phyloP scores from a whole-genome alignment of 2,797 vertebrate genomes.

The Echiichthys vipera region DNA sequence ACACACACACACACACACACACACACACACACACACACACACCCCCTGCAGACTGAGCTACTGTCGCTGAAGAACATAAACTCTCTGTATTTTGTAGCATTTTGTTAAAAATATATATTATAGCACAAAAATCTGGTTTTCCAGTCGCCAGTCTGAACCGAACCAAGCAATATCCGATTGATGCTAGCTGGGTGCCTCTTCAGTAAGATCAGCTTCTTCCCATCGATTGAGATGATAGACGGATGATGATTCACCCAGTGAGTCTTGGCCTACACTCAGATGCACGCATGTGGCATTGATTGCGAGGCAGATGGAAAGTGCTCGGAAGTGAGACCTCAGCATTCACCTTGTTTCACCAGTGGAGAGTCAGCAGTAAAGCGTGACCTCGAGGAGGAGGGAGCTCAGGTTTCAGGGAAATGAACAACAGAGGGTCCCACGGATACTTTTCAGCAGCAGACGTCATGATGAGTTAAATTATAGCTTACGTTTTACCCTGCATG shows the following conservation, averaged over 20 bases:
- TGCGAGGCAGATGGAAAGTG: slow-evolving; percentile 52
- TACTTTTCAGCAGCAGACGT: slow-evolving; percentile 37
- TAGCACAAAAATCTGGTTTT: background rate
- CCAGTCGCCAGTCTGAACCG: background rate
- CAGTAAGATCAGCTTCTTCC: slow-evolving; percentile 40
- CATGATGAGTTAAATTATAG: slow-evolving; percentile 1
- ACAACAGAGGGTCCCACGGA: slow-evolving; percentile 26
- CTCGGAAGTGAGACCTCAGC: slow-evolving; percentile 64
- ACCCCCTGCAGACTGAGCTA: no score
- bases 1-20: no score
- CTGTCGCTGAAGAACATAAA: no score
- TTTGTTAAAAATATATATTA: background rate
- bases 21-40: no score
- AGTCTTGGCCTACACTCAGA: slow-evolving; percentile 30
- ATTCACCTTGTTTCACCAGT: slow-evolving; percentile 64
- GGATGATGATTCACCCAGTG: slow-evolving; percentile 32
- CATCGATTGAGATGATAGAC: slow-evolving; percentile 42
- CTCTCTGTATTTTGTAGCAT: background rate
- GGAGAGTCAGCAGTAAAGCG: slow-evolving; percentile 71
- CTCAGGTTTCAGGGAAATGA: slow-evolving; percentile 72
- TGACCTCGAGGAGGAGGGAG: slow-evolving; percentile 47
- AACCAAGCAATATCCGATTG: slow-evolving; percentile 28
- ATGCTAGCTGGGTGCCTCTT: slow-evolving; percentile 45
- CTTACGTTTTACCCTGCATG: background rate
- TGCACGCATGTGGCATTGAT: slow-evolving; percentile 69